phyloP scores from a whole-genome alignment of 2,797 vertebrate species.

The Knipowitschia caucasica region DNA sequence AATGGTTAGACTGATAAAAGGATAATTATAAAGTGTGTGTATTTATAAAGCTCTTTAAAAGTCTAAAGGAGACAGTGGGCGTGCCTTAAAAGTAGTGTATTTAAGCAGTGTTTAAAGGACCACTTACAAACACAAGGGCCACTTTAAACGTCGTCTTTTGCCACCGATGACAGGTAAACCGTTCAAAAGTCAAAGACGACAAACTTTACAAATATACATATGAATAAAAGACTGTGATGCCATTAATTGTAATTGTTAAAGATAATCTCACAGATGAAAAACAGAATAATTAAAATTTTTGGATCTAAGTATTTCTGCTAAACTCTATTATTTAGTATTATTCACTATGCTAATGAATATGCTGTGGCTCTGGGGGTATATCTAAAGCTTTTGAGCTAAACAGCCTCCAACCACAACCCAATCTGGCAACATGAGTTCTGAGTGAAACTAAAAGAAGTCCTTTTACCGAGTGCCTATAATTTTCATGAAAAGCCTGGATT shows the following conservation, averaged over 20 bases:
- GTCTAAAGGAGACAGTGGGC: not conserved
- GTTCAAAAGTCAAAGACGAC: not conserved
- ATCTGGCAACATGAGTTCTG: conserved; percentile 17
- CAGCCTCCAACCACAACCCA: not conserved
- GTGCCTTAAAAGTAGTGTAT: not conserved
- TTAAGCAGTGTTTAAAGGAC: not conserved
- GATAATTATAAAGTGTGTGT: not conserved
- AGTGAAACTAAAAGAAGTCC: conserved; percentile 1
- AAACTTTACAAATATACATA: not conserved
- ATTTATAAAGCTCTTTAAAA: not conserved
- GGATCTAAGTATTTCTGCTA: too few species aligned
- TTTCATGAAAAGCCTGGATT: not conserved
- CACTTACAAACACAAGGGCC: not conserved
- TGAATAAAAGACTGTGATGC: not conserved
- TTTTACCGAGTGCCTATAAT: not conserved
- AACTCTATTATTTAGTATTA: conserved; percentile 2
- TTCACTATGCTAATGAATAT: conserved; percentile 44
- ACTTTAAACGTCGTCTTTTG: not conserved
- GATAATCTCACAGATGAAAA: not conserved
- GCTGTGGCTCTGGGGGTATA: conserved; percentile 3
- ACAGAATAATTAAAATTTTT: not conserved
- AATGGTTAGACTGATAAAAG: not conserved
- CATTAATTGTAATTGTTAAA: conserved; percentile 5
- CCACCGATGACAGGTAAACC: not conserved
- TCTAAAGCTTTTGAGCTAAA: conserved; percentile 28